These are phyloP conservation scores for Odontamblyopus rebecca DNA, from an alignment of 2,797 vertebrate genomes.

Conservation along the genomic window DNA sequence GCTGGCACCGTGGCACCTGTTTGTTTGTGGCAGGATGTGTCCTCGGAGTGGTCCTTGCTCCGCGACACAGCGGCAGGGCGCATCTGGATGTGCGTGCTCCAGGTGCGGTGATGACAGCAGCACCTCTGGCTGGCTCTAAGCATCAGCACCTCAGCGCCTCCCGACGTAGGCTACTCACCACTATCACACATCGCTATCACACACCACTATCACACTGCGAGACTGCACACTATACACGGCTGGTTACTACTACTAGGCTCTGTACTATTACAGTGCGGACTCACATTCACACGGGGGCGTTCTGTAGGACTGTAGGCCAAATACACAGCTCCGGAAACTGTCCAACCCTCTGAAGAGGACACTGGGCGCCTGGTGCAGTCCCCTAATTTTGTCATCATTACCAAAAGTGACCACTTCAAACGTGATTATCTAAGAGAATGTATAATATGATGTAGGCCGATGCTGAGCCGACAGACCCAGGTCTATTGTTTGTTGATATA, in stretches of 20 bases:
- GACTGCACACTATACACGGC: background rate
- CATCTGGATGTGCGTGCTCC: conserved; percentile 31
- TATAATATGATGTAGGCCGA: background rate
- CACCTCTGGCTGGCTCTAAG: conserved; percentile 12
- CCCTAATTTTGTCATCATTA: background rate
- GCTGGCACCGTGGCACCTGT: conserved; percentile 23
- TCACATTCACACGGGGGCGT: background rate
- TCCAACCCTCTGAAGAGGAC: too few species aligned
- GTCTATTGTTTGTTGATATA: background rate
- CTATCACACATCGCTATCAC: background rate
- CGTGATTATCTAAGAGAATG: background rate
- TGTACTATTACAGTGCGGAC: background rate
- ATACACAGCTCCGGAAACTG: too few species aligned
- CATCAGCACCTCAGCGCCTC: conserved; percentile 15
- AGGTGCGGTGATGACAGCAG: conserved; percentile 33
- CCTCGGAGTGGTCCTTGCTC: background rate
- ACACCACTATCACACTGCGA: background rate
- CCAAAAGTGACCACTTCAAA: background rate
- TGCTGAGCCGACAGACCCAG: background rate
- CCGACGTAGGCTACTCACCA: background rate
- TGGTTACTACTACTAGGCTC: too few species aligned
- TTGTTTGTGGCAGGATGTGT: background rate
- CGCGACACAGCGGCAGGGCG: conserved; percentile 6
- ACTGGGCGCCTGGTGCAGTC: background rate
- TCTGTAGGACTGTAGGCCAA: background rate